phyloP scores from a whole-genome alignment of 1,140 invertebrate species.

The Gonioctena quinquepunctata region DNA sequence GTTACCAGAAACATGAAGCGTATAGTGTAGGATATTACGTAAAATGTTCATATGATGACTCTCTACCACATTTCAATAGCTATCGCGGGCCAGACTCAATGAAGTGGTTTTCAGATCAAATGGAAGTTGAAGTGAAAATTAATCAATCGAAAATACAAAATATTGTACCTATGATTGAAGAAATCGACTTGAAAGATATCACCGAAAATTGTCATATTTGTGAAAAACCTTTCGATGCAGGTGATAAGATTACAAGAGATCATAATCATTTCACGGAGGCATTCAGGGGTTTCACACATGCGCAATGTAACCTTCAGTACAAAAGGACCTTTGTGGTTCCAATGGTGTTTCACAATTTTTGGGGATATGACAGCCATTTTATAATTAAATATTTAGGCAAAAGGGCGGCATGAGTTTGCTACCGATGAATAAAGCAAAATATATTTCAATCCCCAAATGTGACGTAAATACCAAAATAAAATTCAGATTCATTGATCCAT shows the following conservation, averaged over 20 bases:
- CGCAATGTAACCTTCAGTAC: not conserved
- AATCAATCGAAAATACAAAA: not conserved
- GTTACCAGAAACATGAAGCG: constrained; percentile 9
- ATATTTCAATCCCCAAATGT: not conserved
- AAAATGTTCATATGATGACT: constrained; percentile 17
- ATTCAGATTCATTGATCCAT: no score
- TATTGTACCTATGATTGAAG: not conserved
- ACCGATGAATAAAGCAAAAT: constrained; percentile 4
- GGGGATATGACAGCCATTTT: not conserved
- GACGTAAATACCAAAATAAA: no score
- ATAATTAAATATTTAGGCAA: not conserved
- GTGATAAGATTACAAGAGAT: not conserved
- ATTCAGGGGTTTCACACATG: not conserved
- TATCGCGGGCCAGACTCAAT: constrained; percentile 7
- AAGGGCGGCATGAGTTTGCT: not conserved
- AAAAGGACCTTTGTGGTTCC: not conserved
- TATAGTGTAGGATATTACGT: constrained; percentile 10
- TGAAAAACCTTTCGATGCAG: not conserved
- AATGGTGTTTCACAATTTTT: not conserved
- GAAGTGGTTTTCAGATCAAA: not conserved
- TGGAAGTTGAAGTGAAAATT: not conserved
- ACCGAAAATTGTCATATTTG: not conserved
- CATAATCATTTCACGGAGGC: not conserved
- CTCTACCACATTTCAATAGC: constrained; percentile 3
- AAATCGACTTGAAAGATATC: not conserved